Base-by-base conservation (phyloP, 2,797 vertebrate genomes). In the Chaenodraco wilsoni region DNA sequence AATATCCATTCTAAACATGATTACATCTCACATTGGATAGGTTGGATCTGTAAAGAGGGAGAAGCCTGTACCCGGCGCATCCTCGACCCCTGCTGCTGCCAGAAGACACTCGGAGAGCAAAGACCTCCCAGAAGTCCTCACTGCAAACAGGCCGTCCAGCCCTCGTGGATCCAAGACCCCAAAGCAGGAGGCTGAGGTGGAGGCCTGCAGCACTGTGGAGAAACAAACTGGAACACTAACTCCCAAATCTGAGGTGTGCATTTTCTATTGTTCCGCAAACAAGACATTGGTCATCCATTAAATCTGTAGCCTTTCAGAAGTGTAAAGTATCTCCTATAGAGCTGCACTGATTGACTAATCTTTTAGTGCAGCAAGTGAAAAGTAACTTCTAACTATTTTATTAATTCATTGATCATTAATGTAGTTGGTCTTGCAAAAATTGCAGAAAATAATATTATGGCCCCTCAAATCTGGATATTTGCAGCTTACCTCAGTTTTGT, bases 241-340 rank as follows among this genome's bases (percentile, higher is more conserved):
- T 23, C 60, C 76, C 54, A 92, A 91, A 87, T 45, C 83, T 3
- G 91, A 94, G 92, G 92, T 93, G 55, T 3, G 79, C 52, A 37
- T 13, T 40, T 45, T 4, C 4, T 37, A 5, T 23, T 46, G 3
- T 56, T 68, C 9, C 27, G n/a, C 9, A 41, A 2, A 16, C 52
- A 6, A 40, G 16, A 44, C 8, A 16, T 1, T 15, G n/a, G 16
- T 52, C 33, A 2, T 27, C 14, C 0, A 43, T 56, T n/a, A 27
- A 9, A 33, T 49, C 5, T 46, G 48, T 4, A 1, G 11, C 10
- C 16, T 46, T 65, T 10, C 21, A n/a, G 3, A 9, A 45, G 41
- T 66, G 14, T 45, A 19, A 51, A 4, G 0, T 12, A 14, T 40
- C 12, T 54, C 27, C 27, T 5, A 27, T 27, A 27, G 27, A 27